These are phyloP conservation scores for Sapajus apella DNA, from an alignment of 2,113 vertebrate species.

Conservation along the genomic window DNA sequence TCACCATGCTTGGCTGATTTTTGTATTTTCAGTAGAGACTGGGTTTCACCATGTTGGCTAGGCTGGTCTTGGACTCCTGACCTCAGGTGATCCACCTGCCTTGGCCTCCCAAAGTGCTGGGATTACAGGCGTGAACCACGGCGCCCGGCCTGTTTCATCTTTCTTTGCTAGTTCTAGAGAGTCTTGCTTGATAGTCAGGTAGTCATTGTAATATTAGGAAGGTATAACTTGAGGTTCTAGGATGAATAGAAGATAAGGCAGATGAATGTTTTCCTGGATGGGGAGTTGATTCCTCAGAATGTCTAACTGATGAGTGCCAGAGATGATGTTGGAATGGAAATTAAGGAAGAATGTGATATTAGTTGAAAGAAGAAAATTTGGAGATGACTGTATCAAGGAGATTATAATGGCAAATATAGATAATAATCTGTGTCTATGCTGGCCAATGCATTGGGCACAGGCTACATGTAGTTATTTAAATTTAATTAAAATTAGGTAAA, in stretches of 20 bases:
- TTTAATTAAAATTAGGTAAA: not conserved
- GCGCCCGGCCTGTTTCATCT: too few species aligned
- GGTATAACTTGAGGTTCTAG: not conserved
- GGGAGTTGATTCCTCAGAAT: not conserved
- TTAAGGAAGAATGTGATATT: not conserved
- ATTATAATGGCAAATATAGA: not conserved
- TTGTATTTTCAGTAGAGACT: too few species aligned
- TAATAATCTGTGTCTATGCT: not conserved
- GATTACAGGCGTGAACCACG: too few species aligned
- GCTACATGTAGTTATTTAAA: not conserved
- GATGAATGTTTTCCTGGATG: not conserved
- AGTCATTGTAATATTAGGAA: not conserved
- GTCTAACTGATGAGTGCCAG: not conserved
- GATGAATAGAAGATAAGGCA: not conserved
- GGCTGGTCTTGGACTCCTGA: too few species aligned
- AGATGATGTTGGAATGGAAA: not conserved
- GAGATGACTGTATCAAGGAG: not conserved
- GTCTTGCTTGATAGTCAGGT: not conserved
- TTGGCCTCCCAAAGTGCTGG: too few species aligned
- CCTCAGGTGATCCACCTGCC: too few species aligned
- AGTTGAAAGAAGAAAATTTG: not conserved
- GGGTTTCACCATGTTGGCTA: too few species aligned
- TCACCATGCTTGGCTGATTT: too few species aligned
- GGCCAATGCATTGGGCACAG: not conserved
- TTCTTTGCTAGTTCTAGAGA: not conserved